phyloP scores from a whole-genome alignment of 2,113 vertebrate genomes.

The Microcebus murinus region DNA sequence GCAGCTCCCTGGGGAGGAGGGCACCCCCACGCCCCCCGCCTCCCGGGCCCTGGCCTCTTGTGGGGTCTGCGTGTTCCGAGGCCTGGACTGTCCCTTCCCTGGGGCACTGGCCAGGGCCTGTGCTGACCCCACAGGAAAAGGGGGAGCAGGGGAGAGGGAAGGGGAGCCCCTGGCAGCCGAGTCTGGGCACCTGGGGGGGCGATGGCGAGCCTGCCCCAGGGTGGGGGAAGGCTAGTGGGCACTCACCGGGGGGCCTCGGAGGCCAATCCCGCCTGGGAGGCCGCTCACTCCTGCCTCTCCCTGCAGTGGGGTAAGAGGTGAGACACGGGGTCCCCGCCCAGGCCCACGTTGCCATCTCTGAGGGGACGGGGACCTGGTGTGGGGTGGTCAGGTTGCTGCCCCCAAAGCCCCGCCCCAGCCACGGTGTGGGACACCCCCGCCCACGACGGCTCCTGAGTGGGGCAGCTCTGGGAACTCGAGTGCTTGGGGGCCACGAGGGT shows the following conservation, averaged over 20 bases:
- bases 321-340: not conserved
- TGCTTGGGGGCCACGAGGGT: rapidly evolving
- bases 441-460: not conserved
- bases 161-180: too few species aligned
- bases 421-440: not conserved
- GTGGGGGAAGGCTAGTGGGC: not conserved
- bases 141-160: rapidly evolving
- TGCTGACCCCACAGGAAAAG: not conserved
- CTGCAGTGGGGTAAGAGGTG: conserved; percentile 80
- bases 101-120: too few species aligned
- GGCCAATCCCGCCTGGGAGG: conserved; percentile 91
- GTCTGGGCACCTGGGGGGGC: not conserved
- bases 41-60: rapidly evolving
- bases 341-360: not conserved
- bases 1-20: not conserved
- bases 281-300: conserved; percentile 95
- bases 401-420: not conserved
- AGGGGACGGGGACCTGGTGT: not conserved
- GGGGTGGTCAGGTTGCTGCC: not conserved
- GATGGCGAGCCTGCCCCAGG: not conserved
- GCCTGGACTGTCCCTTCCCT: not conserved
- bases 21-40: not conserved
- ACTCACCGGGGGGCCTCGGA: conserved; percentile 93
- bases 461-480: not conserved
- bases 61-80: rapidly evolving